These are phyloP conservation scores for Eolophus roseicapilla DNA, from an alignment of 2,113 vertebrate genomes.

Conservation along the genomic window DNA sequence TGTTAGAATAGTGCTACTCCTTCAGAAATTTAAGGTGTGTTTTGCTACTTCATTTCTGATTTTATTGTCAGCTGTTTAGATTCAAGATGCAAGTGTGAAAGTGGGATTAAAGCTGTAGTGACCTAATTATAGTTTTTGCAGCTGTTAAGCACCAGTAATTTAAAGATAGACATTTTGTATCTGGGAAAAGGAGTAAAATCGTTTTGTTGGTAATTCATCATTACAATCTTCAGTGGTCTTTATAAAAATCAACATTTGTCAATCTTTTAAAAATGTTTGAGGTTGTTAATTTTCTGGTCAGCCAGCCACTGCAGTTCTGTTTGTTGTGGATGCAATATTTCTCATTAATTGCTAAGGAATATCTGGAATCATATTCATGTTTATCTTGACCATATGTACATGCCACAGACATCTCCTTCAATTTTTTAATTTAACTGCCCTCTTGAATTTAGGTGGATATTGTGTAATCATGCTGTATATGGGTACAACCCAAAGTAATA, in stretches of 20 bases:
- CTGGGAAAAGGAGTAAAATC: neutral
- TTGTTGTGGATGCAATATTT: neutral
- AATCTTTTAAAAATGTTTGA: rapidly evolving
- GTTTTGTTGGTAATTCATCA: neutral
- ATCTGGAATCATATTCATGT: rapidly evolving
- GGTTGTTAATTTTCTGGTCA: neutral
- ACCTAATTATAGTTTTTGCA: neutral
- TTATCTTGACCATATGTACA: neutral
- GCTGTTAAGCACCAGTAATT: neutral
- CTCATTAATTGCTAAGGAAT: neutral
- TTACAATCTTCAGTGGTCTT: neutral
- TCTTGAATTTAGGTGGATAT: neutral
- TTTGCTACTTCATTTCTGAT: constrained; percentile 31
- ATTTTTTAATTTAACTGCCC: neutral
- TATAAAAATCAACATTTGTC: neutral
- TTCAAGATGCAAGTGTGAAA: neutral
- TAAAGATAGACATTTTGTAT: neutral
- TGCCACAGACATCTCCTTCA: neutral
- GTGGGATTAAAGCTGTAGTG: neutral
- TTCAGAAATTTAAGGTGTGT: constrained; percentile 42
- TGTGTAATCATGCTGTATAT: neutral
- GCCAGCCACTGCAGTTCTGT: neutral
- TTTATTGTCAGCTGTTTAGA: constrained; percentile 20
- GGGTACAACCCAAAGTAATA: neutral
- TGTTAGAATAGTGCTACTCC: constrained; percentile 9